Conservation (phyloP, 2,113 vertebrate species). For the Alouatta palliata region DNA sequence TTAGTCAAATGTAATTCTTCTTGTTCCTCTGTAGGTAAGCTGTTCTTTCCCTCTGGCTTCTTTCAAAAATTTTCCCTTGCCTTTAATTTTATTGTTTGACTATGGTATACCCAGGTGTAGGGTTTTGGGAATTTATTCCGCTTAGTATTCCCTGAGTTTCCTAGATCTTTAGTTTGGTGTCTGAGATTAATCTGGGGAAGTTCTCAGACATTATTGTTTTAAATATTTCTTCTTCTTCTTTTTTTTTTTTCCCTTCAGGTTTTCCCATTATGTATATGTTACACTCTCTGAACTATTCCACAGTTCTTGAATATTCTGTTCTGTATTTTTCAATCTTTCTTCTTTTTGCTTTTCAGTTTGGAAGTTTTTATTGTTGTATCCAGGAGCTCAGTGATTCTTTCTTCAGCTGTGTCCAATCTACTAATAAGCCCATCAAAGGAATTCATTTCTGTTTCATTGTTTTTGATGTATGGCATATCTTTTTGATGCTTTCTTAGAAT, state of each 20-base stretch:
- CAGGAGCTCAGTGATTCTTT: neutral
- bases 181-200: neutral
- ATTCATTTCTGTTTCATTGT: neutral
- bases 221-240: neutral
- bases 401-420: neutral
- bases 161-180: neutral
- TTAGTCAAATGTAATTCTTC: neutral
- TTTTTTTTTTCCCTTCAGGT: neutral
- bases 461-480: neutral
- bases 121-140: neutral
- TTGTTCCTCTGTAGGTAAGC: neutral
- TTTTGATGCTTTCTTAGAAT: neutral
- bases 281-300: neutral
- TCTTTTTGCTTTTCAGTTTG: neutral
- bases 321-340: neutral
- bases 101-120: neutral
- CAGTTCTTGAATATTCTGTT: neutral
- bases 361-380: neutral
- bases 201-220: neutral
- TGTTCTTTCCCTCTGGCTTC: neutral
- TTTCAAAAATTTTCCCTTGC: neutral
- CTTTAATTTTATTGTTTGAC: neutral
- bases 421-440: neutral
- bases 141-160: neutral
- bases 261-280: neutral